These are phyloP conservation scores for Pseudomyrmex cubaensis DNA, from an alignment of 1,140 invertebrate genomes.

Conservation along the genomic window DNA sequence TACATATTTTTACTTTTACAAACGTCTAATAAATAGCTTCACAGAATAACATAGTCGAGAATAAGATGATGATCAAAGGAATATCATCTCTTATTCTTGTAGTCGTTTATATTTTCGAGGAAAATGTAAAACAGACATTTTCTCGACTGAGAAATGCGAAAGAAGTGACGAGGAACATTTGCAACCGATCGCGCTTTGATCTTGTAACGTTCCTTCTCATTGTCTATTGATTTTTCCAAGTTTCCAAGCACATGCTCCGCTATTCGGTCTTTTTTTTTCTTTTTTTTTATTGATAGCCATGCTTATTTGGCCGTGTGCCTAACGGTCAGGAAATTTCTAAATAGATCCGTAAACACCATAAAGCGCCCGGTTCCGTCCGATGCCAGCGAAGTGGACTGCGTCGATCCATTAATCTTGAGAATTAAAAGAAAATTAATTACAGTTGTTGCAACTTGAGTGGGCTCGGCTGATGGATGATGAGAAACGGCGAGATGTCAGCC, in stretches of 20 bases:
- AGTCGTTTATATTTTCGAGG: background rate
- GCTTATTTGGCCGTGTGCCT: conserved; percentile 53
- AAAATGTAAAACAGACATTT: background rate
- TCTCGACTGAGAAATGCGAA: background rate
- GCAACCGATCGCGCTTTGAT: conserved; percentile 44
- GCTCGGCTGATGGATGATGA: conserved; percentile 70
- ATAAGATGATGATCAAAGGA: too few relatives aligned
- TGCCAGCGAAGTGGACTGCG: conserved; percentile 60
- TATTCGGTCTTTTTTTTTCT: conserved; percentile 15
- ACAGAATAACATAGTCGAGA: too few relatives aligned
- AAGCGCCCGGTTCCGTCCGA: conserved; percentile 47
- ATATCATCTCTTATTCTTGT: conserved; percentile 9
- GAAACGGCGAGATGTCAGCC: conserved; percentile 51
- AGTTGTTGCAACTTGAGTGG: conserved; percentile 69
- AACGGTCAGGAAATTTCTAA: conserved; percentile 52
- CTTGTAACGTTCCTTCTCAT: conserved; percentile 36
- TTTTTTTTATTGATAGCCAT: conserved; percentile 48
- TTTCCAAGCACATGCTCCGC: conserved; percentile 18
- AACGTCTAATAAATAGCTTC: too few relatives aligned
- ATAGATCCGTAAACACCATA: conserved; percentile 62
- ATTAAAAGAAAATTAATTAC: conserved; percentile 81
- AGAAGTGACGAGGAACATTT: conserved; percentile 23
- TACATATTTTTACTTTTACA: too few relatives aligned
- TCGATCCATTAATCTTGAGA: conserved; percentile 77
- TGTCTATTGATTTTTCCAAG: conserved; percentile 58